Conservation (phyloP, 2,797 vertebrate genomes). For the Artibeus jamaicensis region DNA sequence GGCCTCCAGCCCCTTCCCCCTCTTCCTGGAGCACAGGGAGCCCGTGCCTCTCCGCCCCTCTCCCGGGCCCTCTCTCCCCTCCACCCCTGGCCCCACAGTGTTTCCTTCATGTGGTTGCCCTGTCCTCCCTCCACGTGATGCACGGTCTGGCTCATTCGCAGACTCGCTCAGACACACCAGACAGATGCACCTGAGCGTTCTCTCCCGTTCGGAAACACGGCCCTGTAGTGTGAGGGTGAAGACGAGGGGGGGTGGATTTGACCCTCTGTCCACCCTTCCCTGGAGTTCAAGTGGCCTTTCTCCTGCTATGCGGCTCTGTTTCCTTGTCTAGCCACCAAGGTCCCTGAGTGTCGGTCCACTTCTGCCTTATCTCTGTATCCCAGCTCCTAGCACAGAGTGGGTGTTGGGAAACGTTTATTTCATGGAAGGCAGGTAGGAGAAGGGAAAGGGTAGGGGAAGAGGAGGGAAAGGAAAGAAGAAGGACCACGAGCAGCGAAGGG, state of each 20-base stretch:
- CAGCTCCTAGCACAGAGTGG: background rate
- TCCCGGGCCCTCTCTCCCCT: background rate
- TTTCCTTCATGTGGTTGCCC: background rate
- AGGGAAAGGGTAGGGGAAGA: background rate
- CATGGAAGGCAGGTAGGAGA: background rate
- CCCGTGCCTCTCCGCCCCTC: background rate
- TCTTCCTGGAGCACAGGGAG: background rate
- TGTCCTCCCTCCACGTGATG: background rate
- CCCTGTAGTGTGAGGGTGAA: background rate
- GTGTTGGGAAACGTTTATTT: background rate
- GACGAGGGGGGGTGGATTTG: background rate
- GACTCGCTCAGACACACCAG: background rate
- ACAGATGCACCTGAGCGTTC: background rate
- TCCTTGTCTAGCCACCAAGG: background rate
- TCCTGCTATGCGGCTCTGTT: background rate
- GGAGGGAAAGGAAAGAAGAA: background rate
- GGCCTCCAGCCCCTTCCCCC: background rate
- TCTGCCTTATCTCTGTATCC: background rate
- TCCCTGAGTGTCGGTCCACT: background rate
- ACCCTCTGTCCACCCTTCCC: background rate
- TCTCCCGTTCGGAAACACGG: background rate
- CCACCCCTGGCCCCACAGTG: rapidly evolving
- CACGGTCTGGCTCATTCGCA: background rate
- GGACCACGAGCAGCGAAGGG: background rate
- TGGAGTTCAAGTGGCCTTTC: background rate